Evolutionary conservation across 2,797 vertebrate genomes (phyloP).

Genomic region (Melanotaenia boesemani): DNA sequence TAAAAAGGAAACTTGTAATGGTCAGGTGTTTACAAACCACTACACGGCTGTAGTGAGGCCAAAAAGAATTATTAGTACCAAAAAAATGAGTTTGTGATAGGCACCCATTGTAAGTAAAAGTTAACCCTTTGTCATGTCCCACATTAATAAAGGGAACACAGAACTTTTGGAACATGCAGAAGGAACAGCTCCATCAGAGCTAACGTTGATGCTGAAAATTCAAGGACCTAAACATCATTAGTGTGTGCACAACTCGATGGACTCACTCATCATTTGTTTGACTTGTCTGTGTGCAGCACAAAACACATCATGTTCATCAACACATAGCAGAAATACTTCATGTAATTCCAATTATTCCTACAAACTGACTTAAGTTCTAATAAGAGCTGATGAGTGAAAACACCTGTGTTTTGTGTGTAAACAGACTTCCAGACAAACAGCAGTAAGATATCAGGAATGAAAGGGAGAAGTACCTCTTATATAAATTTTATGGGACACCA

Average conservation of each 20-base stretch:
- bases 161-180: neutral
- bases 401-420: neutral
- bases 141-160: neutral
- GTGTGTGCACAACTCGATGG: too few species aligned
- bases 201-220: neutral
- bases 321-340: neutral
- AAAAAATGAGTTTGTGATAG: too few species aligned
- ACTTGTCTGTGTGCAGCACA: too few species aligned
- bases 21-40: too few species aligned
- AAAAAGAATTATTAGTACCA: too few species aligned
- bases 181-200: neutral
- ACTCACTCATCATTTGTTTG: too few species aligned
- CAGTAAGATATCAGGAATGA: neutral
- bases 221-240: too few species aligned
- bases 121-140: neutral
- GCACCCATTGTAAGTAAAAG: too few species aligned
- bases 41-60: too few species aligned
- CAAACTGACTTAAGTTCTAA: neutral
- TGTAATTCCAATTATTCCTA: neutral
- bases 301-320: neutral
- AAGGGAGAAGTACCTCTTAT: neutral
- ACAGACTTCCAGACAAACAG: constrained; percentile 8
- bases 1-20: too few species aligned
- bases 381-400: neutral
- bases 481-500: neutral